phyloP scores from a whole-genome alignment of 1,140 invertebrate species.

The Pseudomyrmex flavicornis region DNA sequence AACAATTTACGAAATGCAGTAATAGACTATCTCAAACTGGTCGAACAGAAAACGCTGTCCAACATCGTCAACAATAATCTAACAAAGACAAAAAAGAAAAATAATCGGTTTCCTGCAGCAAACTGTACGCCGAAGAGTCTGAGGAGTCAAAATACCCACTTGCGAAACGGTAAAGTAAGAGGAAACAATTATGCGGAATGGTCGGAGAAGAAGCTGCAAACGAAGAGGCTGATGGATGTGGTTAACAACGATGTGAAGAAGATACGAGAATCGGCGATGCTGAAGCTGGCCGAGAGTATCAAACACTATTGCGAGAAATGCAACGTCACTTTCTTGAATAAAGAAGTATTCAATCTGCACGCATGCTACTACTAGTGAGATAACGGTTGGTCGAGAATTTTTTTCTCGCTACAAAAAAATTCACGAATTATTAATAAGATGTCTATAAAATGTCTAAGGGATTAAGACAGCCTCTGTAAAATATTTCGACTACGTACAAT shows the following conservation, averaged over 20 bases:
- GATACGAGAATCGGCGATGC: not conserved
- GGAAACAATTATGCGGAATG: not conserved
- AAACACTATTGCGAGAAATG: constrained; percentile 79
- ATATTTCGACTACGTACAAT: no score
- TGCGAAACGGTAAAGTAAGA: constrained; percentile 74
- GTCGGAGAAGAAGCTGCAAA: constrained; percentile 40
- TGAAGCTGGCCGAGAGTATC: constrained; percentile 39
- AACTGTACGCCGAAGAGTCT: constrained; percentile 67
- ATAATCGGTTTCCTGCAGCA: not conserved
- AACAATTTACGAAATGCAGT: not conserved
- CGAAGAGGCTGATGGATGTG: constrained; percentile 29
- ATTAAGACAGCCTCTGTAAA: no score
- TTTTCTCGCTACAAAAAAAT: not conserved
- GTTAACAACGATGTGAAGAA: constrained; percentile 41
- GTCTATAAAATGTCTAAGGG: no score
- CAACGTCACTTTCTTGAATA: constrained; percentile 72
- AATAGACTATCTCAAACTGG: not conserved
- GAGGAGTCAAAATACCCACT: constrained; percentile 72
- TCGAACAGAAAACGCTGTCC: not conserved
- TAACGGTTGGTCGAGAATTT: not conserved
- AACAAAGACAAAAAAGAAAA: constrained; percentile 16
- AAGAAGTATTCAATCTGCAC: constrained; percentile 75
- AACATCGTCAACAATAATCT: constrained; percentile 41
- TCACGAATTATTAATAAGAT: not conserved
- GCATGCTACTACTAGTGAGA: constrained; percentile 72